Evolutionary conservation across 2,888 invertebrate genomes (phyloP), one percentile per base, ranked within the genome.

Genomic region (Phengaris arion): DNA sequence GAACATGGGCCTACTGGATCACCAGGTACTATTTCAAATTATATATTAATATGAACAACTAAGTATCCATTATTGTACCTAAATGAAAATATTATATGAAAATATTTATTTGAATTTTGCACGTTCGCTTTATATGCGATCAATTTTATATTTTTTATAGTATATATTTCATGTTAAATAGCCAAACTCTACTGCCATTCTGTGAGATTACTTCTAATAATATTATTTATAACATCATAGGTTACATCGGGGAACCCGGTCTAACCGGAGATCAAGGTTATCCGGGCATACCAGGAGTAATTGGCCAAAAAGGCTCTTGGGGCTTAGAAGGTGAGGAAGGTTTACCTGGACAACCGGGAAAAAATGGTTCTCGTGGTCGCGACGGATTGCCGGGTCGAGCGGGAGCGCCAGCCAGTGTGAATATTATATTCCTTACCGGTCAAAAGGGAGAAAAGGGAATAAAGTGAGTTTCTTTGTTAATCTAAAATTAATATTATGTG

Each of bases 1-100:
- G 88, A 89, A 48, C 87, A 89, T 55, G 96, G 96, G 75, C 92
- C 89, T 72, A 90, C 90, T 8, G 97, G 97, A 72, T 86, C 94
- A 0, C 88, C 90, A 59, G 96, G 96, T 85, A 77, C 72, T 75
- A 75, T 70, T 68, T 54, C 55, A 13, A 59, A 59, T 52, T 12
- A 52, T 52, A 48, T 48, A 48, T 52, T 35, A 35, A 35, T 35
- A 35, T 35, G 35, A 35, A 35, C 35, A 3, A 35, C 35, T 35
- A 35, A 35, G 35, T 35, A 35, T 35, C 35, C 4, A 35, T 35
- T 35, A 35, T 35, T 35, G 3, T 35, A 35, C 22, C 22, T 22
- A 22, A 22, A 22, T 22, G 0, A 22, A 22, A 22, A 22, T 22
- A 22, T 22, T 0, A 22, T 22, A 22, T 22, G 22, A 22, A 22